Conservation (phyloP, 2,113 vertebrate genomes). For the Rhinolophus sinicus region DNA sequence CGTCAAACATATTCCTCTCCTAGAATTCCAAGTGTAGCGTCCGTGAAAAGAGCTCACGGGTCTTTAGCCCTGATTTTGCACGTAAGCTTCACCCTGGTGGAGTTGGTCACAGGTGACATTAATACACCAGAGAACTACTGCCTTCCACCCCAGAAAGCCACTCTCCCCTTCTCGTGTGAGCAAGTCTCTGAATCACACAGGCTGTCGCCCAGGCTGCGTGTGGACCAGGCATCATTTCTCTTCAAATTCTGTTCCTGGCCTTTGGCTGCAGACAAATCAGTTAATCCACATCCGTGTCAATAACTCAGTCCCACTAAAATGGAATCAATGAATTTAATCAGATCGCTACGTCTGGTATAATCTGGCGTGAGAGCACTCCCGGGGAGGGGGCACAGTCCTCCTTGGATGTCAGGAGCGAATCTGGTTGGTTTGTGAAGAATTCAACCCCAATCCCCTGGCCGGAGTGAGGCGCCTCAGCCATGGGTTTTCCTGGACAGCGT, state of each 20-base stretch:
- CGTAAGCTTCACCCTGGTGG: fast-evolving
- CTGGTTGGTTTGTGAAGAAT: not conserved
- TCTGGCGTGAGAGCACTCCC: not conserved
- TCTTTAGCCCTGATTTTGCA: not conserved
- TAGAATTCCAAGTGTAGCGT: not conserved
- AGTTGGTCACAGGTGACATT: not conserved
- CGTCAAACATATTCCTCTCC: not conserved
- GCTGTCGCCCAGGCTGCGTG: not conserved
- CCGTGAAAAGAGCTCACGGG: not conserved
- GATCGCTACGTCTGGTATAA: not conserved
- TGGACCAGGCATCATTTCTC: not conserved
- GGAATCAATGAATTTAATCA: slow-evolving; percentile 51
- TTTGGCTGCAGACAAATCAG: slow-evolving; percentile 40
- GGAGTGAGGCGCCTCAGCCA: fast-evolving
- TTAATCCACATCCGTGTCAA: slow-evolving; percentile 21
- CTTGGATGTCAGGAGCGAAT: not conserved
- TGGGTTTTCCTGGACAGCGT: fast-evolving
- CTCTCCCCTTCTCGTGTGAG: fast-evolving
- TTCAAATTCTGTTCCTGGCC: slow-evolving; percentile 27
- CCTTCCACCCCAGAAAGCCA: not conserved
- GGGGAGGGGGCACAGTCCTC: not conserved
- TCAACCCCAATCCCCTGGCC: not conserved
- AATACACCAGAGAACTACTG: too few species aligned
- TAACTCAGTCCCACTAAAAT: slow-evolving; percentile 43
- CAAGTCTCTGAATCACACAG: not conserved